Conservation (phyloP, 2,797 vertebrate genomes). For the Carduelis carduelis region DNA sequence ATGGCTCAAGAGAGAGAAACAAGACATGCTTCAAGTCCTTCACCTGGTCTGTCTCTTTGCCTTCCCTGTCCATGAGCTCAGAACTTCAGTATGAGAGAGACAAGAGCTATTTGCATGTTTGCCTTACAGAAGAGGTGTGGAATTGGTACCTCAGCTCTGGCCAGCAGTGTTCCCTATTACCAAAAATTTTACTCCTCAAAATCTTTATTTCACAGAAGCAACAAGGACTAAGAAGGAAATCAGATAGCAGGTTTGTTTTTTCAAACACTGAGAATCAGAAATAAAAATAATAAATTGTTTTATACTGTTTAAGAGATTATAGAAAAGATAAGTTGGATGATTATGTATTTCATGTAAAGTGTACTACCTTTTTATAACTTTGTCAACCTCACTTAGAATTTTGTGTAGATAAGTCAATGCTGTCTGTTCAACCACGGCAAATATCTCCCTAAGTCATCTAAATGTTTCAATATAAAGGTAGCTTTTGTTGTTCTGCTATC, state of each 20-base stretch:
- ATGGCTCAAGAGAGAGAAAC: background rate
- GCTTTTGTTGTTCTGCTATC: background rate
- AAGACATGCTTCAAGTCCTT: background rate
- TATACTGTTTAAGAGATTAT: background rate
- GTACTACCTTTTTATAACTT: background rate
- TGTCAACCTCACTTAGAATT: background rate
- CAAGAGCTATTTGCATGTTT: fast-evolving
- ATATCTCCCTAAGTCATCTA: background rate
- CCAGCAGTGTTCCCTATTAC: background rate
- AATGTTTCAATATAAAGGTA: background rate
- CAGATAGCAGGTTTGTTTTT: background rate
- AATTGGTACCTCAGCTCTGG: background rate
- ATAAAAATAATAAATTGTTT: background rate
- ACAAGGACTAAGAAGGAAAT: background rate
- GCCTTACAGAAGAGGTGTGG: background rate
- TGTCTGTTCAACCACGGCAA: background rate
- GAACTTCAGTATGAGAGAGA: background rate
- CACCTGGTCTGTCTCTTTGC: background rate
- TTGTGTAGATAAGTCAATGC: background rate
- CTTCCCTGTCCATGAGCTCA: background rate
- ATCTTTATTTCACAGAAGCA: background rate
- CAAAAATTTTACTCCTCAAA: background rate
- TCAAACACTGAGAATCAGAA: background rate
- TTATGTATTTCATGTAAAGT: background rate
- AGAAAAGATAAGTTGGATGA: background rate